A percentile compares a stretch with the other conserved stretches of the same genome.
Conservation (phyloP, 2,797 vertebrate species). For the Tiaroga cobitis region DNA sequence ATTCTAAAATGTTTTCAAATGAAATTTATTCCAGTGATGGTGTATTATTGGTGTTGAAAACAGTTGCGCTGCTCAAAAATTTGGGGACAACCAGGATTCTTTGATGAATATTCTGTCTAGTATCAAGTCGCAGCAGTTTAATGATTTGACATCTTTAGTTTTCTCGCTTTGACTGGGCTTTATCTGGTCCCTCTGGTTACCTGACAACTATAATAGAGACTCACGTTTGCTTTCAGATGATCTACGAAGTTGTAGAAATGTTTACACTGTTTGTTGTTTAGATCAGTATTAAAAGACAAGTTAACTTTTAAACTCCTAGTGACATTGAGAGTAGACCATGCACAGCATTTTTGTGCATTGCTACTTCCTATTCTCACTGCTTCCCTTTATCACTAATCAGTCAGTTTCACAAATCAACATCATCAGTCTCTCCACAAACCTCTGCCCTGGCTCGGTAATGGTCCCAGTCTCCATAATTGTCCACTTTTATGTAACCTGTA, state of each 20-base stretch:
- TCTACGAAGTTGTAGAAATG: constrained; percentile 12
- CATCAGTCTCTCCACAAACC: too few species aligned
- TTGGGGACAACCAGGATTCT: not conserved
- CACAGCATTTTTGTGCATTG: not conserved
- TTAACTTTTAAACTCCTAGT: constrained; percentile 9
- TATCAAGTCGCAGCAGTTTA: not conserved
- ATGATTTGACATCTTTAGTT: not conserved
- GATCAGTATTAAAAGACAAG: constrained; percentile 12
- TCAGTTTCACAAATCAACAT: too few species aligned
- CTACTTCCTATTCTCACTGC: too few species aligned
- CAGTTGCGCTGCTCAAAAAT: too few species aligned
- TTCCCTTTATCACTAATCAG: too few species aligned
- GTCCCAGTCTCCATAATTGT: too few species aligned
- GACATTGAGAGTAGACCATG: not conserved
- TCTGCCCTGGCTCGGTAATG: too few species aligned
- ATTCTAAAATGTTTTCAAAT: too few species aligned
- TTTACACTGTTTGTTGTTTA: constrained; percentile 48
- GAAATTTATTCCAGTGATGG: too few species aligned
- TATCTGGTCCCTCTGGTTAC: constrained; percentile 2
- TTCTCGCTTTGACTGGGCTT: constrained; percentile 4
- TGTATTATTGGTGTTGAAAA: too few species aligned
- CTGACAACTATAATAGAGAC: constrained; percentile 35
- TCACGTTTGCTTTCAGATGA: constrained; percentile 46
- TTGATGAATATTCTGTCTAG: not conserved
- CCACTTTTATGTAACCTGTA: too few species aligned